These are phyloP conservation scores for Neopelma chrysocephalum DNA, from an alignment of 2,797 vertebrate genomes.

Conservation along the genomic window DNA sequence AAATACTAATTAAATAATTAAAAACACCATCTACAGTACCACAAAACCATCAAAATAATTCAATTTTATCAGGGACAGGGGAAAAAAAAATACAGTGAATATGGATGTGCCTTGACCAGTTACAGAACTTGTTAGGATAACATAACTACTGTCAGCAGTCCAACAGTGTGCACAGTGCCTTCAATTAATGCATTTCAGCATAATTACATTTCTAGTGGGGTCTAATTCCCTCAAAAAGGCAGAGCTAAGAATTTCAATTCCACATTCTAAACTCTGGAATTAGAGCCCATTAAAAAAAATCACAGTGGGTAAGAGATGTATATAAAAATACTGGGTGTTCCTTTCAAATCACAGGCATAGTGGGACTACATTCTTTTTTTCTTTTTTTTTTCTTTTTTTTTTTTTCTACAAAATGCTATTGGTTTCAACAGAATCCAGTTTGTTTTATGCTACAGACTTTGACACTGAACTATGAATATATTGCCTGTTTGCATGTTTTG, in stretches of 20 bases:
- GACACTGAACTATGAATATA: conserved; percentile 57
- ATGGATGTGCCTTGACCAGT: conserved; percentile 81
- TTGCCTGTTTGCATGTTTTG: conserved; percentile 72
- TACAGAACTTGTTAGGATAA: conserved; percentile 70
- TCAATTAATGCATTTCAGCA: conserved; percentile 74
- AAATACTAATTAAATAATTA: conserved; percentile 92
- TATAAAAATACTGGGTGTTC: conserved; percentile 83
- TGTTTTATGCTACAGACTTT: conserved; percentile 68
- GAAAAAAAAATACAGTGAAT: conserved; percentile 87
- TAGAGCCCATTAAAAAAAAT: conserved; percentile 81
- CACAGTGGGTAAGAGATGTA: conserved; percentile 93
- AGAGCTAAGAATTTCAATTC: conserved; percentile 76
- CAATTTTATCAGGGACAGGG: conserved; percentile 77
- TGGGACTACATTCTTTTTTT: conserved; percentile 74
- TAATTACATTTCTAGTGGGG: conserved; percentile 72
- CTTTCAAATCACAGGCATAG: conserved; percentile 74
- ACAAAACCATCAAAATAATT: conserved; percentile 84
- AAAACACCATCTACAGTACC: conserved; percentile 94
- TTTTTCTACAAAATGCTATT: conserved; percentile 72
- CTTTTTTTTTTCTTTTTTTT: conserved; percentile 13
- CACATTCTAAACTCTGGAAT: conserved; percentile 74
- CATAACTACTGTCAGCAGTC: conserved; percentile 76
- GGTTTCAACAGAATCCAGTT: conserved; percentile 74
- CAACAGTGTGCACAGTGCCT: conserved; percentile 79
- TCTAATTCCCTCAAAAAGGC: conserved; percentile 72